Evolutionary conservation across 2,797 vertebrate species (phyloP).

Genomic region (Siniperca obscura): DNA sequence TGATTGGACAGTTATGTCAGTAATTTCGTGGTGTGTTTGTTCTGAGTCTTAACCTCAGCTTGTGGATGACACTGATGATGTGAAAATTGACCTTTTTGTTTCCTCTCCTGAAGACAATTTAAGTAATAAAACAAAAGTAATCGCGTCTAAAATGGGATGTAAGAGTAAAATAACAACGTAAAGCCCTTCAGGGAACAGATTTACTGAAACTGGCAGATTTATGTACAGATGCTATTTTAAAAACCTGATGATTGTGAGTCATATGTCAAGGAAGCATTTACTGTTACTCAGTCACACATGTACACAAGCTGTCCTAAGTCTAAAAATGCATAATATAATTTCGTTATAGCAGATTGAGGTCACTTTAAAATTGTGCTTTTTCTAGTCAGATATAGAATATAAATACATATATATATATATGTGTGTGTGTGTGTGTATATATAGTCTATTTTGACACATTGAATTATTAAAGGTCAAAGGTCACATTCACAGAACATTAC

Average conservation of each 20-base stretch:
- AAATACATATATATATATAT: no score
- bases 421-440: no score
- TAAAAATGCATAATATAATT: not conserved
- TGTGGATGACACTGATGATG: not conserved
- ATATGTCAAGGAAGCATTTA: slow-evolving; percentile 15
- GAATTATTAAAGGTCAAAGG: slow-evolving; percentile 33
- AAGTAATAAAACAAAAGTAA: not conserved
- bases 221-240: slow-evolving; percentile 22
- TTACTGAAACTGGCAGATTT: slow-evolving; percentile 17
- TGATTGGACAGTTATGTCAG: slow-evolving; percentile 45
- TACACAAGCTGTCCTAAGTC: slow-evolving; percentile 30
- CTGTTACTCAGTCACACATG: slow-evolving; percentile 35
- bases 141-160: slow-evolving; percentile 7
- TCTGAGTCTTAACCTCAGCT: slow-evolving; percentile 10
- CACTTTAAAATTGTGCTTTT: not conserved
- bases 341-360: not conserved
- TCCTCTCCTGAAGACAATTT: slow-evolving; percentile 4
- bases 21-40: slow-evolving; percentile 1
- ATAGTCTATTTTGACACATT: not conserved
- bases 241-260: slow-evolving; percentile 33
- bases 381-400: not conserved
- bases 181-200: slow-evolving; percentile 45
- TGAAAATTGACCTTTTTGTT: not conserved
- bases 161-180: not conserved
- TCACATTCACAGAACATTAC: slow-evolving; percentile 35